Base-by-base conservation (phyloP, 2,888 invertebrate species). In the Andrena haemorrhoa region DNA sequence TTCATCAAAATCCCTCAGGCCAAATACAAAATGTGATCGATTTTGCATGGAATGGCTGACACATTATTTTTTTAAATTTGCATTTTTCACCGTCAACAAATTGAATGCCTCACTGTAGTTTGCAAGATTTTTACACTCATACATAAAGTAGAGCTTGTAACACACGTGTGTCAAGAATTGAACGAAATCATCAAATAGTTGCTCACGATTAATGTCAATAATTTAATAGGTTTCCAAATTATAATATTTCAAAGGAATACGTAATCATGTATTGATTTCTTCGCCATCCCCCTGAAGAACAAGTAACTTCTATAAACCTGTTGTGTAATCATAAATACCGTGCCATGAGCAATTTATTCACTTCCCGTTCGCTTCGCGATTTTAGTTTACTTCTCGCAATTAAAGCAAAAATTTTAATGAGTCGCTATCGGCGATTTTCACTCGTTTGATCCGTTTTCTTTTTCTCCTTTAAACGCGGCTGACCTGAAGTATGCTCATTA, bases 401-500 rank as follows among this genome's bases (percentile, higher is more conserved):
- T 49, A 49, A 16, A 33, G 12, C 47, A 53, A 72, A 77, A 56
- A 63, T 58, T 69, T 20, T 29, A 77, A 12, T 33, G 41, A 65
- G 8, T 65, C 29, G 33, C n/a, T 16, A 47, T 51, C 23, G 29
- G 26, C 41, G 56, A 31, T 72, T 75, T 79, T 72, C 31, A 16
- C 12, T 41, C 53, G 51, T 79, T 78, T 74, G 51, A 60, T 70
- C 23, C n/a, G 16, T 35, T 51, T 16, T n/a, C 41, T 41, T 26
- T 41, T 41, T 51, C 29, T 29, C 20, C n/a, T 41, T 65, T 29
- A 31, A 56, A 23, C 53, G 33, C 33, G 33, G 47, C 12, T 49
- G 53, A 63, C 33, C 47, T 26, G 49, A 56, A 78, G 68, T 63
- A 56, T 41, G 51, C 71, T 56, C 66, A 47, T 71, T 76, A 66